These are phyloP conservation scores for Microplitis deprimator DNA, from an alignment of 2,888 invertebrate genomes.

Conservation along the genomic window DNA sequence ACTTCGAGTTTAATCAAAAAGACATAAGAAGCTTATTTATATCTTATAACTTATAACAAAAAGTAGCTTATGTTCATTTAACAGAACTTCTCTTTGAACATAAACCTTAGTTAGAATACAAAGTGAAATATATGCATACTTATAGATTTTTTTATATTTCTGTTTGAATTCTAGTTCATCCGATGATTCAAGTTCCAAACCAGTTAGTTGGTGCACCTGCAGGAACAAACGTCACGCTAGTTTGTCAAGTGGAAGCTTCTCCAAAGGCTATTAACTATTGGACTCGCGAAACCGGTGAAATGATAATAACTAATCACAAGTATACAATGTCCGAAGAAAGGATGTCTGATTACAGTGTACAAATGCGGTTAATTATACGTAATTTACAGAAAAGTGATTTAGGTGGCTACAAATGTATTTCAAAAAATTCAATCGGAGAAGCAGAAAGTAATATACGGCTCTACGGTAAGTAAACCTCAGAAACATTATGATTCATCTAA, in stretches of 20 bases:
- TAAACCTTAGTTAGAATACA: neutral
- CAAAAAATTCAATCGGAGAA: slow-evolving; percentile 93
- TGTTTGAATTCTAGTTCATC: slow-evolving; percentile 81
- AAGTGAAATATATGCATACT: too few relatives aligned
- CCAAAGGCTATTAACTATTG: slow-evolving; percentile 96
- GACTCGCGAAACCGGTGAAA: slow-evolving; percentile 92
- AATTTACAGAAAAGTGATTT: slow-evolving; percentile 84
- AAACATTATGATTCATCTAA: neutral
- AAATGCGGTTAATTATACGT: slow-evolving; percentile 85
- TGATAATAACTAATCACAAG: slow-evolving; percentile 91
- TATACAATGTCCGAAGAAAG: slow-evolving; percentile 87
- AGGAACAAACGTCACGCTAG: slow-evolving; percentile 87
- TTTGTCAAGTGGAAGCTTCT: slow-evolving; percentile 91
- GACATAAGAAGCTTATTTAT: slow-evolving; percentile 30
- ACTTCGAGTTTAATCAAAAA: neutral
- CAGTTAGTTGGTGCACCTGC: slow-evolving; percentile 92
- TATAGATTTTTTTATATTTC: neutral
- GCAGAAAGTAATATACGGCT: slow-evolving; percentile 91
- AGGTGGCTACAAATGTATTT: slow-evolving; percentile 92
- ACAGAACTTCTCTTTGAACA: slow-evolving; percentile 14
- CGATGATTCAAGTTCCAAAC: slow-evolving; percentile 93
- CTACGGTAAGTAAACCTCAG: slow-evolving; percentile 80
- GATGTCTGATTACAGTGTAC: slow-evolving; percentile 87
- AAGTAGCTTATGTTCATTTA: slow-evolving; percentile 23
- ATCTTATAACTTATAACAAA: neutral